These are phyloP conservation scores for Cromileptes altivelis DNA, from an alignment of 2,113 vertebrate species.

Conservation along the genomic window DNA sequence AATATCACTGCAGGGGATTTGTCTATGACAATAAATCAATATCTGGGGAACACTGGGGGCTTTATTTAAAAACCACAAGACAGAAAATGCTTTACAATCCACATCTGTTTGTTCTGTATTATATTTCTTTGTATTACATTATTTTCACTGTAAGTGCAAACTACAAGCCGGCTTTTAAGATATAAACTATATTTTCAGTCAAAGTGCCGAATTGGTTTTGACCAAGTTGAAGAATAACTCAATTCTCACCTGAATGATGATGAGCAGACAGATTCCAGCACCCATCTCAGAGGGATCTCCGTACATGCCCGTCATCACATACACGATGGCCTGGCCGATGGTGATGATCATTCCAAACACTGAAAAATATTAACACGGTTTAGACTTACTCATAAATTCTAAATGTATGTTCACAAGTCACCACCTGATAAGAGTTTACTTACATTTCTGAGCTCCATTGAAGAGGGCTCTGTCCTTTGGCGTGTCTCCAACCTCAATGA, in stretches of 20 bases:
- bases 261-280: constrained; percentile 97
- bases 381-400: neutral
- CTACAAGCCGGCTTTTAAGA: neutral
- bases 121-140: neutral
- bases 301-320: constrained; percentile 99
- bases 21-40: neutral
- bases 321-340: constrained; percentile 97
- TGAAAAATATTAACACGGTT: constrained; percentile 61
- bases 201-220: neutral
- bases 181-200: neutral
- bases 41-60: neutral
- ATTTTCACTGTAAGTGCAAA: neutral
- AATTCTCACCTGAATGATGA: constrained; percentile 94
- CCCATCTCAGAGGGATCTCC: constrained; percentile 99
- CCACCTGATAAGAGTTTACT: constrained; percentile 23
- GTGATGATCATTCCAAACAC: constrained; percentile 99
- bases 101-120: neutral
- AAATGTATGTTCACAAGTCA: neutral
- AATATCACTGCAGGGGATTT: neutral
- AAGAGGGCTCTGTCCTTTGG: constrained; percentile 98
- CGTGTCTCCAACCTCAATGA: constrained; percentile 98
- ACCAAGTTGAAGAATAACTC: neutral
- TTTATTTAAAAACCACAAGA: neutral
- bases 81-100: neutral
- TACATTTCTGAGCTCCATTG: constrained; percentile 98